phyloP scores from a whole-genome alignment of 2,888 invertebrate species.

The Erannis defoliaria region DNA sequence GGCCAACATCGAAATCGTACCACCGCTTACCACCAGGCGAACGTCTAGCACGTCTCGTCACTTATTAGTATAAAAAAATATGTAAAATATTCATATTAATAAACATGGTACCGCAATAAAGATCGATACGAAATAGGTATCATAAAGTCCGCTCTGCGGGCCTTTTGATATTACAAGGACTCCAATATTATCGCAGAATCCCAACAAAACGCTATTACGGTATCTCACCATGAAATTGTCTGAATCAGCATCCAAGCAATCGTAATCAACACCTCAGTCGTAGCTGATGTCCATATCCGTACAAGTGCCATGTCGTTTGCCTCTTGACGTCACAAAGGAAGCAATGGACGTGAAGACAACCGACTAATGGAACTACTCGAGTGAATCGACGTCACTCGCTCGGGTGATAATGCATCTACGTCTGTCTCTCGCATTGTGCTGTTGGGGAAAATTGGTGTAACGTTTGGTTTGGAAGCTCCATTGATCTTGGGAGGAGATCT shows the following conservation, averaged over 20 bases:
- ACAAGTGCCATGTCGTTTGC: constrained; percentile 66
- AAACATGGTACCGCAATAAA: background rate
- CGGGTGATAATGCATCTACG: constrained; percentile 53
- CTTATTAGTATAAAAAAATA: too few species aligned
- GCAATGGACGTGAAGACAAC: constrained; percentile 57
- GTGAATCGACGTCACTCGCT: constrained; percentile 56
- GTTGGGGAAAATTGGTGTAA: constrained; percentile 21
- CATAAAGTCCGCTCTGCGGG: too few species aligned
- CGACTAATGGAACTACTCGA: constrained; percentile 65
- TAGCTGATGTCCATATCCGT: constrained; percentile 61
- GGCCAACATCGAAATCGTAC: too few species aligned
- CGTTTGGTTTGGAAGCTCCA: constrained; percentile 8
- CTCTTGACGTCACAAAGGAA: constrained; percentile 67
- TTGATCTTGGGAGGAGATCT: constrained; percentile 5
- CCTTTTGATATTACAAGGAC: background rate
- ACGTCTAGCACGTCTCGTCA: too few species aligned
- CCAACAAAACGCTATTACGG: too few species aligned
- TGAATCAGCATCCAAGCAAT: constrained; percentile 32
- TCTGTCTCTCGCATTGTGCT: constrained; percentile 21
- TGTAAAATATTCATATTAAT: constrained; percentile 19
- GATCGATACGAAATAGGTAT: too few species aligned
- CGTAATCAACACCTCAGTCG: constrained; percentile 4
- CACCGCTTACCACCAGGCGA: too few species aligned
- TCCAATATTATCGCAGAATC: background rate
- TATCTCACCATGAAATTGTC: background rate